Evolutionary conservation across 2,113 vertebrate genomes (phyloP), one percentile per base, ranked within the genome.

Genomic region (Phylloscopus trochilus): DNA sequence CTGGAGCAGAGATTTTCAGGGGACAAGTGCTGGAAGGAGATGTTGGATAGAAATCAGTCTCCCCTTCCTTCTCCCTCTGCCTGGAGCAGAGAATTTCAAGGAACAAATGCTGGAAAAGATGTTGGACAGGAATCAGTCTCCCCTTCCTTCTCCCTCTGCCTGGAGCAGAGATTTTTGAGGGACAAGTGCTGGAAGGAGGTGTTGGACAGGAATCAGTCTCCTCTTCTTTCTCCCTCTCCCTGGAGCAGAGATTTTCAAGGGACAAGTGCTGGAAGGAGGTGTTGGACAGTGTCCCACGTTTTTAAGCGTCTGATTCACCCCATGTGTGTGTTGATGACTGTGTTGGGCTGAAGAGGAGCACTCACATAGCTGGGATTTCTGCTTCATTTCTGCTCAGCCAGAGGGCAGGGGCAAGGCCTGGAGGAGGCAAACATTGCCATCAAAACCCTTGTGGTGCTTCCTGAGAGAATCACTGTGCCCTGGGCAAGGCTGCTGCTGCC

Each of bases 21-120:
- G 72, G 41, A 41, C 13, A 41, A 14, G 41, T 41, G 28, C 31
- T 58, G 9, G n/a, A 37, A 43, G 30, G 51, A 15, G 13, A 3
- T 1, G 13, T 8, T 49, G 53, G 53, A 12, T 16, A 13, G 11
- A 5, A 53, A 31, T 10, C 10, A 69, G 1, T 28, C 26, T 39
- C 16, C 8, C 2, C 1, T 11, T 49, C 26, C 46, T 22, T 52
- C 7, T 68, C 18, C 19, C n/a, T 9, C 1, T 52, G 2, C 15
- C 20, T 52, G 35, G n/a, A 16, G 47, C 19, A 12, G 46, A 39
- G 18, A 28, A 11, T 68, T 68, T 27, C 12, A 8, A 4, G 41
- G 62, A 14, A 44, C 3, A 66, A 33, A 10, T 16, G 41, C 30
- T 44, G 46, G 26, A 69, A 28, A 13, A 37, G 9, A 0, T 15